Percentiles rank a stretch among this genome's conserved stretches.
Conservation (phyloP, 1,140 invertebrate species). For the Sminthurinus signatus region DNA sequence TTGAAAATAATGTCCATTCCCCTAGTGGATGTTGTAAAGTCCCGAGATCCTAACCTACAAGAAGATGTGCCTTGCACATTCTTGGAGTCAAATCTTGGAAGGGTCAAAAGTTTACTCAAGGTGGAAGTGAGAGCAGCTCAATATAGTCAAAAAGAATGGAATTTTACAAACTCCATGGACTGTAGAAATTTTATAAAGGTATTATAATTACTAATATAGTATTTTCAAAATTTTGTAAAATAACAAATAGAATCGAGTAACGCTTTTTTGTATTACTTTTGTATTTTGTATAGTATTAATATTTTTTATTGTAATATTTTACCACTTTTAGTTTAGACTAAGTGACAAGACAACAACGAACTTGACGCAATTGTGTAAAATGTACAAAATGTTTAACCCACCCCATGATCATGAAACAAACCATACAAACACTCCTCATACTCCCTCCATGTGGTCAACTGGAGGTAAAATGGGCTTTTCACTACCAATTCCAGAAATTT, state of each 20-base stretch:
- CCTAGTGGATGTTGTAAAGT: neutral
- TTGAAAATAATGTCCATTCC: neutral
- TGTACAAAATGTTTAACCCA: conserved; percentile 5
- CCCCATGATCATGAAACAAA: too few species aligned
- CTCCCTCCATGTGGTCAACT: neutral
- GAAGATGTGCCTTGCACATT: neutral
- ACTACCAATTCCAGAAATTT: too few species aligned
- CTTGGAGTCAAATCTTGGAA: neutral
- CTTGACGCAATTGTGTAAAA: neutral
- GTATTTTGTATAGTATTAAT: too few species aligned
- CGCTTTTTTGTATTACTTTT: neutral
- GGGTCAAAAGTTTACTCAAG: neutral
- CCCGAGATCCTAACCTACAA: neutral
- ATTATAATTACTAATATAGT: neutral
- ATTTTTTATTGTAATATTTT: too few species aligned
- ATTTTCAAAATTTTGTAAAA: neutral
- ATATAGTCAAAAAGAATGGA: neutral
- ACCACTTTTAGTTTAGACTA: neutral
- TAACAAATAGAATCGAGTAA: neutral
- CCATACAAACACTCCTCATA: neutral
- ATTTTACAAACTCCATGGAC: neutral
- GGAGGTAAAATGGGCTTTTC: conserved; percentile 1
- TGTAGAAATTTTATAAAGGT: conserved; percentile 7
- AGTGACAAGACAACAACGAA: neutral
- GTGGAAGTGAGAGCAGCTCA: neutral